These are phyloP conservation scores for Nudaria mundana DNA, from an alignment of 2,888 invertebrate genomes.

Conservation along the genomic window DNA sequence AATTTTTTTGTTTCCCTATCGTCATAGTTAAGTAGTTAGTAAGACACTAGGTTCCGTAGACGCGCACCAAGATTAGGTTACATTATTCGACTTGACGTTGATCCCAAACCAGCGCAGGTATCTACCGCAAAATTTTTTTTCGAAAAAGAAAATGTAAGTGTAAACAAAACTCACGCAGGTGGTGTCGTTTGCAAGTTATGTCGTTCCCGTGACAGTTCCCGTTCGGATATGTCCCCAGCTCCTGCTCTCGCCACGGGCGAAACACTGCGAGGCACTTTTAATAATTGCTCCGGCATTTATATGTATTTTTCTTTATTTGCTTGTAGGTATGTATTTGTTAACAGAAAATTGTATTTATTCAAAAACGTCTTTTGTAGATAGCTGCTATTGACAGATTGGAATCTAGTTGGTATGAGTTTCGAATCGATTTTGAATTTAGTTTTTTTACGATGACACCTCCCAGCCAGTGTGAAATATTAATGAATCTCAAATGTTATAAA, in stretches of 20 bases:
- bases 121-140: too few relatives aligned
- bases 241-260: constrained; percentile 63
- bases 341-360: background rate
- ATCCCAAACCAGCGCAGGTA: too few relatives aligned
- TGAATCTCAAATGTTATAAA: too few relatives aligned
- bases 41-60: too few relatives aligned
- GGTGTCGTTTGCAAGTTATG: constrained; percentile 59
- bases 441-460: constrained; percentile 4
- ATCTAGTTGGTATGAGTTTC: constrained; percentile 28
- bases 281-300: constrained; percentile 54
- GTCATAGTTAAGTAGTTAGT: too few relatives aligned
- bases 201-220: constrained; percentile 61
- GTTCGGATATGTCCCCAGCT: constrained; percentile 69
- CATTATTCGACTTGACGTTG: too few relatives aligned
- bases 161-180: constrained; percentile 52
- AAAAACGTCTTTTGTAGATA: background rate
- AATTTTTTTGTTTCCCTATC: too few relatives aligned
- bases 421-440: constrained; percentile 19
- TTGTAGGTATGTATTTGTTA: background rate
- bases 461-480: background rate
- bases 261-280: constrained; percentile 54
- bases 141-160: too few relatives aligned
- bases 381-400: constrained; percentile 8
- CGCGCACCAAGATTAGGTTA: too few relatives aligned
- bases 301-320: constrained; percentile 4